phyloP scores from a whole-genome alignment of 2,888 invertebrate species.

The Saturnia japonica region DNA sequence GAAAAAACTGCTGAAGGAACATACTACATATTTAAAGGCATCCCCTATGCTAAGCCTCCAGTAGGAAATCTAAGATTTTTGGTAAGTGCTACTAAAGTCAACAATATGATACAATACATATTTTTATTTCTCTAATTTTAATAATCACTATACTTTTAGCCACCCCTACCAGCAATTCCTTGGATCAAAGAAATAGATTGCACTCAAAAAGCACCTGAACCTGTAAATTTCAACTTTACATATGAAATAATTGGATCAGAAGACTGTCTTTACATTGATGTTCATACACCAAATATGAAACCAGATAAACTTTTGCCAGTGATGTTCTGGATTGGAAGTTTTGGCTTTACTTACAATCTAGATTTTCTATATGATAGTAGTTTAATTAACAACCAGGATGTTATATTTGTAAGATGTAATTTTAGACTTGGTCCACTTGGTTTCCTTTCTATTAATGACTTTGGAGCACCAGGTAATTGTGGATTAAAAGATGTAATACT shows the following conservation, averaged over 20 bases:
- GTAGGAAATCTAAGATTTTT: conserved; percentile 60
- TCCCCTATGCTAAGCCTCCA: conserved; percentile 72
- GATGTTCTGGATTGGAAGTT: conserved; percentile 78
- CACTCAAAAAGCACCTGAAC: conserved; percentile 51
- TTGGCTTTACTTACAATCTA: conserved; percentile 49
- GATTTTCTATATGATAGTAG: conserved; percentile 63
- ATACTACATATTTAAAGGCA: conserved; percentile 63
- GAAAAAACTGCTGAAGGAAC: conserved; percentile 46
- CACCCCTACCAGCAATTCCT: conserved; percentile 54
- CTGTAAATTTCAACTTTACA: conserved; percentile 32
- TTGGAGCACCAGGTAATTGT: conserved; percentile 70
- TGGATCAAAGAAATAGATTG: conserved; percentile 61
- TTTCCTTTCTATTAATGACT: conserved; percentile 68
- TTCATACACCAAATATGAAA: conserved; percentile 57
- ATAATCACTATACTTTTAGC: conserved; percentile 42
- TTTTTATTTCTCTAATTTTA: background rate
- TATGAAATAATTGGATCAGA: conserved; percentile 54
- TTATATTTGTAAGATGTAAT: conserved; percentile 71
- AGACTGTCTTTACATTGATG: conserved; percentile 73
- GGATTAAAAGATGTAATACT: conserved; percentile 73
- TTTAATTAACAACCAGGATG: conserved; percentile 55
- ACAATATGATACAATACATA: too few relatives aligned
- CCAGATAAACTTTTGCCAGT: conserved; percentile 67
- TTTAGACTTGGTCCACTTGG: conserved; percentile 74
- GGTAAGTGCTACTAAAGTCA: conserved; percentile 45